Percentiles rank a stretch among this genome's conserved stretches.
phyloP scores from a whole-genome alignment of 2,888 invertebrate genomes.

The Chelonus formosanus region DNA sequence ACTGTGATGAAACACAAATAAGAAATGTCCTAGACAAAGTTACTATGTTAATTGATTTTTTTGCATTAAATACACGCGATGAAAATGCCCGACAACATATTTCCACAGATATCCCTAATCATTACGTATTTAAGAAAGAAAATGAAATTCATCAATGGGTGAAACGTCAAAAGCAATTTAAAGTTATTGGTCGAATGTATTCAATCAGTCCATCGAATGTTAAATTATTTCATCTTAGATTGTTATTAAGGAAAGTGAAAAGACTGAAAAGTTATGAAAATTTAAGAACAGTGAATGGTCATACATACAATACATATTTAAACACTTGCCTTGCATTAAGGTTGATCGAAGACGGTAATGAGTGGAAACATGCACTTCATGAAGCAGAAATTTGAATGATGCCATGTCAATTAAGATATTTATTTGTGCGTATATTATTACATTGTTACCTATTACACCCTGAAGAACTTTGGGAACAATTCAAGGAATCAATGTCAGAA shows the following conservation, averaged over 20 bases:
- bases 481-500: conserved; percentile 37
- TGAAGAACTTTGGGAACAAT: conserved; percentile 42
- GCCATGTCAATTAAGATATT: conserved; percentile 7
- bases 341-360: conserved; percentile 2
- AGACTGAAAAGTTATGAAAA: conserved; percentile 49
- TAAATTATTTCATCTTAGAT: conserved; percentile 45
- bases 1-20: no score
- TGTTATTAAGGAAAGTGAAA: conserved; percentile 48
- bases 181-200: conserved; percentile 47
- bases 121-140: no score
- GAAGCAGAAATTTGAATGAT: conserved; percentile 35
- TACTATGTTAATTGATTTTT: no score
- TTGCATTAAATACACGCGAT: no score
- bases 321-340: neutral
- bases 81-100: no score
- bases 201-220: conserved; percentile 45
- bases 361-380: conserved; percentile 39
- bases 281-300: conserved; percentile 48
- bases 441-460: conserved; percentile 41
- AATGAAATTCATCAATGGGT: no score
- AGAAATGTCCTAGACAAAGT: no score
- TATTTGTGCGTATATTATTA: conserved; percentile 28
- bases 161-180: conserved; percentile 29
- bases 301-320: conserved; percentile 31
- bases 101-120: no score